These are phyloP conservation scores for Phymorhynchus buccinoides DNA, from an alignment of 1,140 invertebrate species.

Conservation along the genomic window DNA sequence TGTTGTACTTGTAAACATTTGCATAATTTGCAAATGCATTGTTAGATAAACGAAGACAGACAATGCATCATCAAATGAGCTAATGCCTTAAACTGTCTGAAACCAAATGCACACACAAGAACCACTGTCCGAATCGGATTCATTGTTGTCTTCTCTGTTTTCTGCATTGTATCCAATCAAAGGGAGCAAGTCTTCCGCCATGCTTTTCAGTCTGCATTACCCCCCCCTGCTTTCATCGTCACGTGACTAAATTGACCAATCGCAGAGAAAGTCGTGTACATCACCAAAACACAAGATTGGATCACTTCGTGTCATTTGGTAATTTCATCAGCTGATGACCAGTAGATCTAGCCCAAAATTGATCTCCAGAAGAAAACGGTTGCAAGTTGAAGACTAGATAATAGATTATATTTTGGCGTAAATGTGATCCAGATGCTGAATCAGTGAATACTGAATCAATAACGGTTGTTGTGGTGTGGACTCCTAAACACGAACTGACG, in stretches of 20 bases:
- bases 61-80: not conserved
- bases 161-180: conserved; percentile 36
- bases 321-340: not conserved
- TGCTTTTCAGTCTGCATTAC: conserved; percentile 37
- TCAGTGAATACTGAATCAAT: no score
- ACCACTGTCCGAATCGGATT: not conserved
- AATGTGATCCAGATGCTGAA: no score
- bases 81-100: not conserved
- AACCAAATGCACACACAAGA: conserved; percentile 16
- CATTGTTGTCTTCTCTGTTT: conserved; percentile 12
- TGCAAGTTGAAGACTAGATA: no score
- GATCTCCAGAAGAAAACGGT: not conserved
- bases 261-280: conserved; percentile 45
- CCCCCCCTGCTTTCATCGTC: not conserved
- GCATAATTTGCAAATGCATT: not conserved
- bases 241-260: conserved; percentile 48
- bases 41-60: not conserved
- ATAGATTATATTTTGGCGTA: no score
- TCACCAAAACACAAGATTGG: not conserved
- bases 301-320: not conserved
- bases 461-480: no score
- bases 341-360: no score
- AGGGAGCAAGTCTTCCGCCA: conserved; percentile 51
- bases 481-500: no score
- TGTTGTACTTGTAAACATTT: not conserved